Evolutionary conservation across 1,140 invertebrate species (phyloP), one percentile per base, ranked within the genome.

Genomic region (Ctenoplectra terminalis): DNA sequence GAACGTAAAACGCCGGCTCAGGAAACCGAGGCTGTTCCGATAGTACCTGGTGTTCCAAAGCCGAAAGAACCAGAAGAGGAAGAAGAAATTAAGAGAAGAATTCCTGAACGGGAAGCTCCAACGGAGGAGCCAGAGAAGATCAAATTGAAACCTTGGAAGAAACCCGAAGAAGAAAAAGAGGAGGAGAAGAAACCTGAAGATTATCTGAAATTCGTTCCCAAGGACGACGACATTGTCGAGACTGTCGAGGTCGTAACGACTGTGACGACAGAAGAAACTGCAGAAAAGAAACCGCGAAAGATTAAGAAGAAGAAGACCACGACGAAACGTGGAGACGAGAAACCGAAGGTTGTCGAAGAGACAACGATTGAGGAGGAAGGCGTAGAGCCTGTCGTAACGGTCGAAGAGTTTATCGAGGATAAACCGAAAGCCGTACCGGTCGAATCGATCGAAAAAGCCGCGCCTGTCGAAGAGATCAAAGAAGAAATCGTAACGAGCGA

Each of bases 61-160:
- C 88, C 93, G 46, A 69, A 90, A 31, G 92, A 94, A 87, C 91
- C 93, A 54, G 90, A 94, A 76, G 93, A 95, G 86, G 92, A 95
- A 84, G 91, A 93, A 26, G 92, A 95, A 43, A 88, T 95, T 9
- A 95, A 95, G 89, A 95, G 95, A 78, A 94, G 94, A 84, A 95
- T 94, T 74, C 94, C 95, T 23, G 83, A 92, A 79, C 90, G 88
- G 69, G 91, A 94, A 56, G 23, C 92, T 93, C 84, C 82, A 94
- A 82, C 17, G 70, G 91, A 95, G 43, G 92, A 92, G 83, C 93
- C 94, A 4, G 94, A 95, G 86, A 94, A 95, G 72, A 88, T 95
- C 8, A 94, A 87, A 82, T 83, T 95, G 0, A 95, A 95, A 85
- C 94, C 94, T 11, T 94, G 95, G 85, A 92, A 92, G 46, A 94